Conservation (phyloP, 92 coral and sea anemone species). For the Micromussa lordhowensis region DNA sequence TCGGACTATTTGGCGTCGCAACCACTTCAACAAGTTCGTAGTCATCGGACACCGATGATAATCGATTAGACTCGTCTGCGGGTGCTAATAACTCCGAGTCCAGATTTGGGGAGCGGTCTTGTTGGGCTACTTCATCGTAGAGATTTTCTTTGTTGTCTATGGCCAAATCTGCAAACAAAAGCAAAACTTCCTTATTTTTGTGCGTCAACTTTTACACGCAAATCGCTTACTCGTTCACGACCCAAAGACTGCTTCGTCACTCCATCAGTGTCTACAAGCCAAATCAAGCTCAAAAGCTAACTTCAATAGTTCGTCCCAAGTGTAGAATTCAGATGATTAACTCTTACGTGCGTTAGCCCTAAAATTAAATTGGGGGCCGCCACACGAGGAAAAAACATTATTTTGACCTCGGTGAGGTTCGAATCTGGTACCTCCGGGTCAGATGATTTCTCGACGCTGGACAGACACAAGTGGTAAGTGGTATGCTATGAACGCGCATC, state of each 20-base stretch:
- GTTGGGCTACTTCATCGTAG: conserved; percentile 38
- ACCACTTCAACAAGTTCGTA: conserved; percentile 37
- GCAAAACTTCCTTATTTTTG: background rate
- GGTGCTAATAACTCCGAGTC: conserved; percentile 18
- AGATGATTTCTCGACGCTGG: no score
- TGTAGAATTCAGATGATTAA: background rate
- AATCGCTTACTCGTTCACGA: background rate
- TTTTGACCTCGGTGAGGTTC: no score
- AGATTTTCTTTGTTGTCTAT: conserved; percentile 12
- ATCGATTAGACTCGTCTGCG: conserved; percentile 21
- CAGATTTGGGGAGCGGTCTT: background rate
- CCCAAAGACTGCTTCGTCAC: background rate
- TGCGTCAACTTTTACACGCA: background rate
- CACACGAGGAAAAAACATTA: background rate
- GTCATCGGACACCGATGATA: conserved; percentile 18
- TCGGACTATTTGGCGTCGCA: background rate
- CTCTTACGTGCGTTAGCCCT: no score
- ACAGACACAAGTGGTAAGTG: no score
- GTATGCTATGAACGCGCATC: no score
- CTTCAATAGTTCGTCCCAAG: background rate
- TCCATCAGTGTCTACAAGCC: no score
- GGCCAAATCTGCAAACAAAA: background rate
- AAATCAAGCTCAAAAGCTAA: background rate
- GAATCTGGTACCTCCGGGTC: no score
- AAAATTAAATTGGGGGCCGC: background rate